Percentiles rank a stretch among this genome's conserved stretches.
Conservation (phyloP, 2,888 invertebrate species). For the Stenoptilia bipunctidactyla region DNA sequence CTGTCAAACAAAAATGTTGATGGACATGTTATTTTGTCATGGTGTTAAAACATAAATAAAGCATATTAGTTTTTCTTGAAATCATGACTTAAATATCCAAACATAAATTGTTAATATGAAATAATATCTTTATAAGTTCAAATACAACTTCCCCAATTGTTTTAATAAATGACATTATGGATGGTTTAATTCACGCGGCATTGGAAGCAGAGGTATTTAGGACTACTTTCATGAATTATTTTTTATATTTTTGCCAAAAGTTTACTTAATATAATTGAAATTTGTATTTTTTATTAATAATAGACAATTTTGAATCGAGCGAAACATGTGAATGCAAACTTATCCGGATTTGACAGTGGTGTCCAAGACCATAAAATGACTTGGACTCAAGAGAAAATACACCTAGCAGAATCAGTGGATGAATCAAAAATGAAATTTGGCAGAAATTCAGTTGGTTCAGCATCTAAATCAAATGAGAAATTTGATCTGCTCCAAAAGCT, state of each 20-base stretch:
- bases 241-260: constrained; percentile 20
- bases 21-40: constrained; percentile 68
- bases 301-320: constrained; percentile 63
- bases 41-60: constrained; percentile 70
- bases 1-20: constrained; percentile 57
- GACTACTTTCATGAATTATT: constrained; percentile 32
- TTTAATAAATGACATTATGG: constrained; percentile 68
- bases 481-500: constrained; percentile 66
- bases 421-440: constrained; percentile 62
- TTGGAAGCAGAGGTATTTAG: constrained; percentile 66
- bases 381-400: constrained; percentile 67
- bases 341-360: constrained; percentile 59
- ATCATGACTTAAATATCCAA: constrained; percentile 67
- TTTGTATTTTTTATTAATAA: constrained; percentile 21
- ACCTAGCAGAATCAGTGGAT: constrained; percentile 60
- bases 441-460: constrained; percentile 45
- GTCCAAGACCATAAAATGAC: constrained; percentile 66
- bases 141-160: constrained; percentile 53
- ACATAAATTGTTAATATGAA: constrained; percentile 56
- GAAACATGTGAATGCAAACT: constrained; percentile 62
- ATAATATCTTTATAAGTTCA: constrained; percentile 48
- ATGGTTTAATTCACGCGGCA: constrained; percentile 72
- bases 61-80: constrained; percentile 61
- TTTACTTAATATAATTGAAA: constrained; percentile 9
- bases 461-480: constrained; percentile 45